phyloP scores from a whole-genome alignment of 2,797 vertebrate genomes.

The Peromyscus attwateri region DNA sequence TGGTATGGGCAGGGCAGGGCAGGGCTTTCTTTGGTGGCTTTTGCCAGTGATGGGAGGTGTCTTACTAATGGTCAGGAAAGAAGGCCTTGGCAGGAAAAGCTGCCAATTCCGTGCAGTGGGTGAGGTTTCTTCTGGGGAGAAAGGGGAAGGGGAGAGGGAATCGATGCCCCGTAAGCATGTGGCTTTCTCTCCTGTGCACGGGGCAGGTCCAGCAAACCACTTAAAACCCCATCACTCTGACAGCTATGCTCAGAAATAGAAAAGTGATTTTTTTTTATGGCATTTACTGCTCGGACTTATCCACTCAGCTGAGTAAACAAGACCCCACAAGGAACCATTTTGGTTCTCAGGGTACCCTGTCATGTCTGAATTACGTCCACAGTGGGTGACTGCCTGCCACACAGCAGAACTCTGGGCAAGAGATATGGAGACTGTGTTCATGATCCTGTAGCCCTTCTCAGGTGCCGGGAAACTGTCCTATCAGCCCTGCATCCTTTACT shows the following conservation, averaged over 20 bases:
- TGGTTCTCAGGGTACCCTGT: fast-evolving
- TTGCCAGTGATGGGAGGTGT: background rate
- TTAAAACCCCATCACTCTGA: conserved; percentile 26
- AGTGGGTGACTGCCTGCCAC: background rate
- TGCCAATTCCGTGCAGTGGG: background rate
- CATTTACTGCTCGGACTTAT: conserved; percentile 42
- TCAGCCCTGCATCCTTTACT: fast-evolving
- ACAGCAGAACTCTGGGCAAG: fast-evolving
- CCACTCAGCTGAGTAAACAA: background rate
- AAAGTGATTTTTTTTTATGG: conserved; percentile 49
- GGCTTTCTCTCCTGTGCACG: background rate
- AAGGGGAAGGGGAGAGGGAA: background rate
- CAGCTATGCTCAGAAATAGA: conserved; percentile 42
- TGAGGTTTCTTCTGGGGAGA: background rate
- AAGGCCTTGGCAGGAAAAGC: conserved; percentile 20
- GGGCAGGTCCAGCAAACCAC: background rate
- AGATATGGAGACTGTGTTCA: background rate
- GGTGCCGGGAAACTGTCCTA: fast-evolving
- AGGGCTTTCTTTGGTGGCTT: background rate
- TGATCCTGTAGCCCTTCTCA: background rate
- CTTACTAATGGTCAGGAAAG: background rate
- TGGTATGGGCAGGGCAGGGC: background rate
- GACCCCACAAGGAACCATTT: fast-evolving
- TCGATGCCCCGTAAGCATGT: fast-evolving
- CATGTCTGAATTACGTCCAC: background rate